A percentile compares a stretch with the other conserved stretches of the same genome.
Evolutionary conservation across 1,140 invertebrate genomes (phyloP).

Genomic region (Atta colombica): DNA sequence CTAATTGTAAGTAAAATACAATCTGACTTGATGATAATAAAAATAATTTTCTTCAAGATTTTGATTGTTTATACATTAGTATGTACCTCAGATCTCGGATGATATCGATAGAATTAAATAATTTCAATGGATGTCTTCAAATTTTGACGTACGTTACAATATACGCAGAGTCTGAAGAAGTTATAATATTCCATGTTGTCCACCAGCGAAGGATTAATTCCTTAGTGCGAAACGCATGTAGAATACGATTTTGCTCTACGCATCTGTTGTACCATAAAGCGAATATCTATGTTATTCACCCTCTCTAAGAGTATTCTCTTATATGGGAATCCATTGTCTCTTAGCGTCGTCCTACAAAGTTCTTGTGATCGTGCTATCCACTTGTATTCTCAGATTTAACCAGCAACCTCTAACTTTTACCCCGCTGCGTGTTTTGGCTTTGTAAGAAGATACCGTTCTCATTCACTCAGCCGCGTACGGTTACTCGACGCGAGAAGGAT

Average conservation of each 20-base stretch:
- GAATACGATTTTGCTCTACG: slow-evolving; percentile 1
- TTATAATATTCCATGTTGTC: no score
- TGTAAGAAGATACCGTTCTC: slow-evolving; percentile 51
- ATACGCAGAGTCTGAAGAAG: no score
- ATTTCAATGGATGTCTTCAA: no score
- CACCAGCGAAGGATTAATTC: no score
- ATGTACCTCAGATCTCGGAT: no score
- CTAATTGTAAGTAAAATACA: no score
- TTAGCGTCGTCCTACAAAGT: slow-evolving; percentile 7
- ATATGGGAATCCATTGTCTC: slow-evolving; percentile 8
- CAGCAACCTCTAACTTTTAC: slow-evolving; percentile 27
- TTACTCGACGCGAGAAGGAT: slow-evolving; percentile 32
- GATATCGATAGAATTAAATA: no score
- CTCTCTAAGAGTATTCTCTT: neutral
- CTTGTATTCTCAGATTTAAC: slow-evolving; percentile 34
- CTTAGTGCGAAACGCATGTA: no score
- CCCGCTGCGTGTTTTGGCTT: slow-evolving; percentile 39
- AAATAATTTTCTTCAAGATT: no score
- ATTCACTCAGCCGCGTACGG: slow-evolving; percentile 30
- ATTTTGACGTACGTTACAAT: no score
- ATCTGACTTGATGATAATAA: no score
- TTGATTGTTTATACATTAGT: no score
- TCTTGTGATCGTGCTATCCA: neutral
- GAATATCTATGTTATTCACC: neutral
- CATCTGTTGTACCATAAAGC: neutral